Conservation (phyloP, 2,797 vertebrate genomes). For the Danio kyathit region DNA sequence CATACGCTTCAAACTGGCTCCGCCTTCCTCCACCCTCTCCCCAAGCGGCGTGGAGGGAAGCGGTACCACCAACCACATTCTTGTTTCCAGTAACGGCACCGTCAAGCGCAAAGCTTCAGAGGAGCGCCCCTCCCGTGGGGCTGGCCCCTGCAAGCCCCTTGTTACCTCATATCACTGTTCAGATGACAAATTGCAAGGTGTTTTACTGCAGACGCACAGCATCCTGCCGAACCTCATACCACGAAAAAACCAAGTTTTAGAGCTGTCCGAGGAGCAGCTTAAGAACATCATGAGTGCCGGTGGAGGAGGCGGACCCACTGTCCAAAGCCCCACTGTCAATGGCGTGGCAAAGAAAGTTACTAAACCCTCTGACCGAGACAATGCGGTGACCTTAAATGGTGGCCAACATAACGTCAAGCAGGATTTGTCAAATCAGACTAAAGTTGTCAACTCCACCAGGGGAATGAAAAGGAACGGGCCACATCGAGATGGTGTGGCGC, state of each 20-base stretch:
- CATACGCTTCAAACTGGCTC: constrained; percentile 93
- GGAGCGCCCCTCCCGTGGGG: constrained; percentile 47
- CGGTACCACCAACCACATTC: constrained; percentile 83
- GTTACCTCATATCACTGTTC: constrained; percentile 87
- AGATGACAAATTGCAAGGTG: constrained; percentile 86
- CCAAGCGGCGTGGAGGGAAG: constrained; percentile 86
- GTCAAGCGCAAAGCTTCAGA: constrained; percentile 77
- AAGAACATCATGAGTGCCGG: constrained; percentile 84
- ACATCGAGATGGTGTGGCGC: constrained; percentile 76
- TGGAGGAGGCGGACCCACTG: constrained; percentile 69
- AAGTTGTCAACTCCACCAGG: constrained; percentile 70
- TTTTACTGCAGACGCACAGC: constrained; percentile 84
- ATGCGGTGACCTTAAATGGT: constrained; percentile 61
- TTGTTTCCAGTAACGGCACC: constrained; percentile 84
- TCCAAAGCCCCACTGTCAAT: constrained; percentile 79
- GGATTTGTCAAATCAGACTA: constrained; percentile 68
- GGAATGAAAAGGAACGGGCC: constrained; percentile 80
- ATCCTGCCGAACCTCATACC: constrained; percentile 76
- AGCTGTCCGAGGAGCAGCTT: constrained; percentile 86
- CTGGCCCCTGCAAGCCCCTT: constrained; percentile 79
- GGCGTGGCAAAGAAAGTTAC: constrained; percentile 86
- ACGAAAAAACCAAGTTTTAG: constrained; percentile 72
- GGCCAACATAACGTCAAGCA: constrained; percentile 29
- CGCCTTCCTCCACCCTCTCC: constrained; percentile 88
- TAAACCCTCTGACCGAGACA: constrained; percentile 76